Conservation (phyloP, 2,888 invertebrate species). For the Furcula furcula region DNA sequence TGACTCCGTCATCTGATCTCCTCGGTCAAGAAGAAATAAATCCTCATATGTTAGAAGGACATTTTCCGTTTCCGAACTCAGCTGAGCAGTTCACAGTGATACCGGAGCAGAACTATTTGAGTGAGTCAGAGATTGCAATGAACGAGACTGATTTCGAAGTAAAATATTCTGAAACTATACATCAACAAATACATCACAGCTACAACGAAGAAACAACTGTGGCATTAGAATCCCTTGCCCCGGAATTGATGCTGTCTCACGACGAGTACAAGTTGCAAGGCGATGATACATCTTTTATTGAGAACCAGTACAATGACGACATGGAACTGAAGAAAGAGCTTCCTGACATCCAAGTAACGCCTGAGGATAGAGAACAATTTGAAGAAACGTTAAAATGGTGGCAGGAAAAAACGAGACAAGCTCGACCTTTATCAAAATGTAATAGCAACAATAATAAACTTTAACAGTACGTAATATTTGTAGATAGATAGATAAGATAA, state of each 20-base stretch:
- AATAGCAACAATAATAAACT: constrained; percentile 27
- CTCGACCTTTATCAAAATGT: constrained; percentile 44
- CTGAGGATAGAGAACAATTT: constrained; percentile 73
- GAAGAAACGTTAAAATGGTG: constrained; percentile 79
- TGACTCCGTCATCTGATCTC: constrained; percentile 75
- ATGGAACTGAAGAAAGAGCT: constrained; percentile 72
- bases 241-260: constrained; percentile 54
- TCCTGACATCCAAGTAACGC: constrained; percentile 72
- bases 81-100: constrained; percentile 79
- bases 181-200: constrained; percentile 51
- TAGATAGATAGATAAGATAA: constrained; percentile 31
- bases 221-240: constrained; percentile 53
- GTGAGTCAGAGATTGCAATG: constrained; percentile 65
- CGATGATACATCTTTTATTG: constrained; percentile 57
- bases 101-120: constrained; percentile 64
- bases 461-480: constrained; percentile 15
- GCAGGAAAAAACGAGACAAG: constrained; percentile 73
- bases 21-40: constrained; percentile 76
- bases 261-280: constrained; percentile 60
- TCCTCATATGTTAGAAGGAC: constrained; percentile 70
- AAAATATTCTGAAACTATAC: constrained; percentile 71
- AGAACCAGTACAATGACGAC: constrained; percentile 70
- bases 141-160: constrained; percentile 68
- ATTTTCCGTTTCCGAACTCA: constrained; percentile 75
- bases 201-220: constrained; percentile 46